Base-by-base conservation (phyloP, 2,113 vertebrate genomes). In the Calidris pygmaea region DNA sequence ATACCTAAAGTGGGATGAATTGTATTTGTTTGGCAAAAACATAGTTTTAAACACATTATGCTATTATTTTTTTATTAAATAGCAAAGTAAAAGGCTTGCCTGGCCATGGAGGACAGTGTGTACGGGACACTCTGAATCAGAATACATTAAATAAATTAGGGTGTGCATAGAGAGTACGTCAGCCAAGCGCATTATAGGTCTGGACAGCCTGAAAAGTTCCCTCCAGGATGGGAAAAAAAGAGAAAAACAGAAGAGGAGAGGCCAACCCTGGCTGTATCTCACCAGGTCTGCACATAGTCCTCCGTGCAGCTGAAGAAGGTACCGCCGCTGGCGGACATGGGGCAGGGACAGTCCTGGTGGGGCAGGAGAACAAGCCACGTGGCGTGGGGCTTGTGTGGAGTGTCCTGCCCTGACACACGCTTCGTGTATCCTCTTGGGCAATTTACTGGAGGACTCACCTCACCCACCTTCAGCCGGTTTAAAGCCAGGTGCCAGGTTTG, bases 111-210 rank as follows among this genome's bases (percentile, higher is more conserved):
- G 58, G 27, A 30, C 8, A 13, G 5, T 4, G n/a, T 55, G 39
- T 29, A 2, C 19, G n/a, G 90, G 73, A 21, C 29, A 7, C 50
- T n/a, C 60, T 53, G 65, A n/a, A 19, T 16, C 34, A n/a, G 27
- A 35, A 23, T 21, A 13, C 3, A 0, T 12, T 12, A 29, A 48
- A 48, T 22, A 48, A 48, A 48, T 48, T 48, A 48, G 47, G 47
- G 71, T 7, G n/a, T 50, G 8, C 0, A 6, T 12, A 8, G 9
- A n/a, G 43, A 34, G 47, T 1, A 13, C n/a, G 3, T 24, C 23
- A 32, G 45, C 32, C 32, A 19, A 27, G 37, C 32, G 5, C 13
- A 0, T 9, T 5, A 3, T 0, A 12, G n/a, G 16, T 17, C 34
- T 30, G 12, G 24, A 53, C 41, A 63, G 59, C 39, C 45, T 11